Evolutionary conservation across 1,140 invertebrate genomes (phyloP).

Genomic region (Bombus consobrinus): DNA sequence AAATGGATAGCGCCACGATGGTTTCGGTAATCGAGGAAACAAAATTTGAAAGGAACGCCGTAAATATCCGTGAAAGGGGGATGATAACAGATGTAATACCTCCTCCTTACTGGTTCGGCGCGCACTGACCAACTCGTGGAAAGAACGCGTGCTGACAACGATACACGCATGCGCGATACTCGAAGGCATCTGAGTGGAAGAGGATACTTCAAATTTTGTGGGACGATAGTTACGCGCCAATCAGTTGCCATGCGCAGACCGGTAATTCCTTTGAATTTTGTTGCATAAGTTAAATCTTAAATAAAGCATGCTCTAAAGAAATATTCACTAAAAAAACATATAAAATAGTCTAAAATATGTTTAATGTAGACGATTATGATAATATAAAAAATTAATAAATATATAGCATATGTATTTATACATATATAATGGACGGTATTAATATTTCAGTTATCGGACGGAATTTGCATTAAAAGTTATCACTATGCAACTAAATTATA

Average conservation of each 20-base stretch:
- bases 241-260: constrained; percentile 6
- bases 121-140: constrained; percentile 64
- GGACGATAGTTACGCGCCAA: neutral
- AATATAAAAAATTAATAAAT: neutral
- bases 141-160: constrained; percentile 49
- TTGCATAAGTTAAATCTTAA: constrained; percentile 2
- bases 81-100: neutral
- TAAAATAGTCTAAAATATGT: constrained; percentile 4
- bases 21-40: neutral
- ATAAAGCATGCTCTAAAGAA: neutral
- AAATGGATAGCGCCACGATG: constrained; percentile 20
- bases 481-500: neutral
- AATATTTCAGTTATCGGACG: constrained; percentile 1
- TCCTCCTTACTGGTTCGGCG: constrained; percentile 53
- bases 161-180: constrained; percentile 51
- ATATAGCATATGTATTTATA: neutral
- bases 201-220: constrained; percentile 8
- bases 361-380: neutral
- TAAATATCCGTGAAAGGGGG: neutral
- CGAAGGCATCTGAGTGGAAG: neutral
- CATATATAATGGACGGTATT: constrained; percentile 2
- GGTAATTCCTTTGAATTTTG: neutral
- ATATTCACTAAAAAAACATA: neutral
- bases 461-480: neutral
- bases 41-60: constrained; percentile 2